A percentile compares a stretch with the other conserved stretches of the same genome.
Evolutionary conservation across 2,888 invertebrate species (phyloP).

Genomic region (Biston stratarius): DNA sequence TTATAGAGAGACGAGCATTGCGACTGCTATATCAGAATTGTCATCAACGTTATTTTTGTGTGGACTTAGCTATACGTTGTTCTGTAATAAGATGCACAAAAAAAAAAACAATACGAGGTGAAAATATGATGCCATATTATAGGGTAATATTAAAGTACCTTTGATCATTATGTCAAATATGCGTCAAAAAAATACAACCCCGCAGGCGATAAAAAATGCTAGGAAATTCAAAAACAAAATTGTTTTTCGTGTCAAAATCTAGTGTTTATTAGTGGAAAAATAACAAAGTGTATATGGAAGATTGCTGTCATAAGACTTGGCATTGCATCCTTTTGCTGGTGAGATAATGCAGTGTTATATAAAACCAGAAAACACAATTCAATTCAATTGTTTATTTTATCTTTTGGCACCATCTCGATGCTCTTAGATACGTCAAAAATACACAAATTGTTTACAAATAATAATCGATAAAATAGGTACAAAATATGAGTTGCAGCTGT

Average conservation of each 20-base stretch:
- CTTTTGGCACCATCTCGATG: no score
- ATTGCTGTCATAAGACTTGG: conserved; percentile 15
- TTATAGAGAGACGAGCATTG: no score
- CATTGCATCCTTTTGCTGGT: neutral
- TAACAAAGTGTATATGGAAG: conserved; percentile 13
- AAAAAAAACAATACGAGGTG: neutral
- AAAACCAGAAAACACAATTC: neutral
- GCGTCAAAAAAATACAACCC: conserved; percentile 6
- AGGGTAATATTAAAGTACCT: neutral
- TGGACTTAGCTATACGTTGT: no score
- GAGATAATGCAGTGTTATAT: conserved; percentile 2
- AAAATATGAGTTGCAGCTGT: no score
- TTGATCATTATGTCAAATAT: conserved; percentile 6
- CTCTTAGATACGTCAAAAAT: no score
- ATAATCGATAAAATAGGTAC: no score
- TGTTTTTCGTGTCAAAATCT: conserved; percentile 23
- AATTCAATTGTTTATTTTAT: no score
- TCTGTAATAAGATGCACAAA: no score
- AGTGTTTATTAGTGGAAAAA: conserved; percentile 22
- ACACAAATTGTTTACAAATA: no score
- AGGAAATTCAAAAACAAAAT: conserved; percentile 25
- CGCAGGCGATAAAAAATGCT: conserved; percentile 17
- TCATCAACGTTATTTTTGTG: no score
- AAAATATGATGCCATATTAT: neutral
- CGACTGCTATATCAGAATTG: no score